A percentile compares a stretch with the other conserved stretches of the same genome.
These are phyloP conservation scores for Neomorphus geoffroyi DNA, from an alignment of 2,797 vertebrate genomes.

Conservation along the genomic window DNA sequence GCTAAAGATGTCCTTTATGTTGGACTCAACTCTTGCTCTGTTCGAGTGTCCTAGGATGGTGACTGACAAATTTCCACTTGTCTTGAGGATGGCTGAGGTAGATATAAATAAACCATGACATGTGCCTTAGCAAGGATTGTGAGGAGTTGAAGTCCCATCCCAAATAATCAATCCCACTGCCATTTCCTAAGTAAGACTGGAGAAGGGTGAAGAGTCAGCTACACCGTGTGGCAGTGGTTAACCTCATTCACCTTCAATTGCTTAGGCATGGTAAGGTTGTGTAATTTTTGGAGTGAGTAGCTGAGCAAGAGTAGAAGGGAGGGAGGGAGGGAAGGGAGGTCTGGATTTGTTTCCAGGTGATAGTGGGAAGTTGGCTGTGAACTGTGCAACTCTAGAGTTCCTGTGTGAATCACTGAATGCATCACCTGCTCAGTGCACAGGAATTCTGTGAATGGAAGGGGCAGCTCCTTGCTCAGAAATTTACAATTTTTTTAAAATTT, in stretches of 20 bases:
- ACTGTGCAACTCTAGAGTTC: background rate
- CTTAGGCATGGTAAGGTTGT: background rate
- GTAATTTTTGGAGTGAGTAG: background rate
- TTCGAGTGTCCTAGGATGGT: background rate
- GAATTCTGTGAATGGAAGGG: background rate
- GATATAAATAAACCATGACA: slow-evolving; percentile 52
- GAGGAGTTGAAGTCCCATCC: slow-evolving; percentile 65
- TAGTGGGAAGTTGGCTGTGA: background rate
- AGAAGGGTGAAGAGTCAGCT: slow-evolving; percentile 51
- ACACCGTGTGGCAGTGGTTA: slow-evolving; percentile 23
- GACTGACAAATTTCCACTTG: slow-evolving; percentile 56
- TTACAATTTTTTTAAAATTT: background rate
- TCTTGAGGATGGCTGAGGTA: slow-evolving; percentile 47
- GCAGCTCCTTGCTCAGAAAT: background rate
- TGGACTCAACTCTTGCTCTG: background rate
- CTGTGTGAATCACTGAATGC: background rate
- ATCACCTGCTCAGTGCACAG: background rate
- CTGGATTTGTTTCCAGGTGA: background rate
- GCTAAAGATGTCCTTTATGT: background rate
- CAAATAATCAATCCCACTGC: slow-evolving; percentile 61
- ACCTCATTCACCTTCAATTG: slow-evolving; percentile 23
- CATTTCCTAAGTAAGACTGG: slow-evolving; percentile 54
- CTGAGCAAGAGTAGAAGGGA: background rate
- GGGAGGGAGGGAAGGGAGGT: background rate
- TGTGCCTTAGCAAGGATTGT: slow-evolving; percentile 42